phyloP scores from a whole-genome alignment of 1,140 invertebrate genomes.

The Pseudomyrmex sp. region DNA sequence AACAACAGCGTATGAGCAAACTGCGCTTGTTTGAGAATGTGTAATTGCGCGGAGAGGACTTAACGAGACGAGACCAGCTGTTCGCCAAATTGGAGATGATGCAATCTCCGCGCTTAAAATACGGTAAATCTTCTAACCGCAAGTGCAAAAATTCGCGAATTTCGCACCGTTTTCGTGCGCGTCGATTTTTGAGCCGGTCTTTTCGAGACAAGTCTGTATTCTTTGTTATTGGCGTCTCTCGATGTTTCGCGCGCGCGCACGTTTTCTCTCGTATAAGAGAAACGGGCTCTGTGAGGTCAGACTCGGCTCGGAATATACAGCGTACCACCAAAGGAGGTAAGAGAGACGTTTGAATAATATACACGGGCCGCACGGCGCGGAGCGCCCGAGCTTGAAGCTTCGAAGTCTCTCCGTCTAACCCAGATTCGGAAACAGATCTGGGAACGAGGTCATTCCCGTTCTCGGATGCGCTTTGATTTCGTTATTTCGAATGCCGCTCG shows the following conservation, averaged over 20 bases:
- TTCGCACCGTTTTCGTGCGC: background rate
- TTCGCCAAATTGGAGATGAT: slow-evolving; percentile 11
- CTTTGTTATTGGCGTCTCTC: background rate
- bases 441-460: slow-evolving; percentile 58
- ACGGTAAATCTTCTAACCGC: background rate
- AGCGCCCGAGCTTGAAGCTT: slow-evolving; percentile 12
- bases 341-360: slow-evolving; percentile 63
- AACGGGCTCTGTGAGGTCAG: background rate
- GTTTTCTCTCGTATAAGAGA: background rate
- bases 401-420: slow-evolving; percentile 61
- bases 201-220: slow-evolving; percentile 1
- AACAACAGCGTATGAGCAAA: slow-evolving; percentile 38
- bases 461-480: slow-evolving; percentile 57
- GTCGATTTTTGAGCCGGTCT: slow-evolving; percentile 25
- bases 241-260: background rate
- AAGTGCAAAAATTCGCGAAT: slow-evolving; percentile 23
- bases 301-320: background rate
- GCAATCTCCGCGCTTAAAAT: slow-evolving; percentile 21
- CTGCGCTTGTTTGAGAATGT: slow-evolving; percentile 25
- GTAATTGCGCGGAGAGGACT: slow-evolving; percentile 24
- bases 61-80: slow-evolving; percentile 9
- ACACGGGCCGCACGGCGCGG: slow-evolving; percentile 4
- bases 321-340: slow-evolving; percentile 22
- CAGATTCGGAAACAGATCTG: slow-evolving; percentile 57
- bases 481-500: slow-evolving; percentile 20